Percentiles rank a stretch among this genome's conserved stretches.
phyloP scores from a whole-genome alignment of 2,888 invertebrate species.

The Lepas anatifera region DNA sequence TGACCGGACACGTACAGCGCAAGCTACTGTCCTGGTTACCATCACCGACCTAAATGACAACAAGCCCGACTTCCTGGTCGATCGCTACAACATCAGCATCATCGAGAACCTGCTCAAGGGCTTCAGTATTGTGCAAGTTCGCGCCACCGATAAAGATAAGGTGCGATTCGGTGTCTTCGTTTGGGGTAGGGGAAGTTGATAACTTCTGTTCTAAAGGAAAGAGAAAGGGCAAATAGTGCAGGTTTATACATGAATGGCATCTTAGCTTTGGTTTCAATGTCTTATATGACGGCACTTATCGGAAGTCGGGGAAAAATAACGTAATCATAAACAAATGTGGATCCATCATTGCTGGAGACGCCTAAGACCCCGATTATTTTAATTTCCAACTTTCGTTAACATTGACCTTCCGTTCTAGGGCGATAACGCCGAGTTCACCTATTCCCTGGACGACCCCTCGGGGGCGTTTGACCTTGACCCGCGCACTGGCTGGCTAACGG shows the following conservation, averaged over 20 bases:
- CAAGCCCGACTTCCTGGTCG: conserved; percentile 54
- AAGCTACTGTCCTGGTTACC: conserved; percentile 59
- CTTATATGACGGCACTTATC: too few species aligned
- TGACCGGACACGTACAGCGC: conserved; percentile 59
- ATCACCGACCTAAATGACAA: conserved; percentile 70
- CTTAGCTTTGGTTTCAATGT: too few species aligned
- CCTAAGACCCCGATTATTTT: too few species aligned
- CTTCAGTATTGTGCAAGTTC: conserved; percentile 53
- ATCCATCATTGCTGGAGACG: too few species aligned
- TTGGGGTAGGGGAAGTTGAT: not conserved
- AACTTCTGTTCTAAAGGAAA: too few species aligned
- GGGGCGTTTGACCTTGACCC: conserved; percentile 29
- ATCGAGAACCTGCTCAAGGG: conserved; percentile 56
- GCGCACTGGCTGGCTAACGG: conserved; percentile 63
- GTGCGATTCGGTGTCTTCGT: not conserved
- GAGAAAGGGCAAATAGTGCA: too few species aligned
- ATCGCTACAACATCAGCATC: conserved; percentile 80
- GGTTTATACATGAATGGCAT: too few species aligned
- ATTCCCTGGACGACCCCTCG: conserved; percentile 56
- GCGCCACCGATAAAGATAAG: conserved; percentile 39
- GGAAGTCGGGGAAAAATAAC: too few species aligned
- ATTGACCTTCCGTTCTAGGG: conserved; percentile 41
- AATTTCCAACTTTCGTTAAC: too few species aligned
- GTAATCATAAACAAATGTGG: too few species aligned
- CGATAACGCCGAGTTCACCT: conserved; percentile 70